These are phyloP conservation scores for Calyptommatus sinebrachiatus DNA, from an alignment of 2,113 vertebrate species.

Conservation along the genomic window DNA sequence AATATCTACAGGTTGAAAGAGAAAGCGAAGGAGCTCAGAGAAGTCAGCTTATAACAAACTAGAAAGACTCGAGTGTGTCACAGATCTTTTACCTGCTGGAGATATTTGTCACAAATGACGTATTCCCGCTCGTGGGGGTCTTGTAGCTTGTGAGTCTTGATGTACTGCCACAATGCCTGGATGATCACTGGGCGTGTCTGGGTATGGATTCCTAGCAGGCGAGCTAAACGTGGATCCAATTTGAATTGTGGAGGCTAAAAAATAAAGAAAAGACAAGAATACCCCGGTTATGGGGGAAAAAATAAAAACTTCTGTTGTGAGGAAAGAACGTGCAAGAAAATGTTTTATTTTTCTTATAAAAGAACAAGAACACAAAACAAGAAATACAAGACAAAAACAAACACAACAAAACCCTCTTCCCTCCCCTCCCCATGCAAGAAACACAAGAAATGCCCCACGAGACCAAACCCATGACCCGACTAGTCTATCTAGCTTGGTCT, in stretches of 20 bases:
- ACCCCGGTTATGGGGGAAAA: background rate
- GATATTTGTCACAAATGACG: constrained; percentile 89
- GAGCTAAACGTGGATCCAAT: constrained; percentile 85
- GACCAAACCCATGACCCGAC: too few relatives aligned
- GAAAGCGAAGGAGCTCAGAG: background rate
- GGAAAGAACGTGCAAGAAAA: background rate
- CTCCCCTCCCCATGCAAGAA: too few relatives aligned
- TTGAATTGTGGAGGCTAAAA: constrained; percentile 84
- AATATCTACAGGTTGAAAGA: constrained; percentile 75
- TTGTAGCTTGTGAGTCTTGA: constrained; percentile 90
- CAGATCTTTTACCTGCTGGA: constrained; percentile 78
- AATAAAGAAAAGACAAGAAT: background rate
- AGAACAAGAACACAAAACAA: too few relatives aligned
- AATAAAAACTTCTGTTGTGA: too few relatives aligned
- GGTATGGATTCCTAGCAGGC: constrained; percentile 86
- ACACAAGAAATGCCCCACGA: too few relatives aligned
- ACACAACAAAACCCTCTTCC: too few relatives aligned
- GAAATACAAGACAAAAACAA: too few relatives aligned
- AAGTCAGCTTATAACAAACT: fast-evolving
- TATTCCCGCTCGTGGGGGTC: constrained; percentile 88
- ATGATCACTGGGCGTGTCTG: constrained; percentile 89
- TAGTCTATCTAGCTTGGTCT: too few relatives aligned
- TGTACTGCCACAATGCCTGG: constrained; percentile 89
- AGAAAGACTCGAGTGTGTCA: fast-evolving
- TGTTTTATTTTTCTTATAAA: too few relatives aligned